Conservation (phyloP, 2,888 invertebrate genomes). For the Lasioglossum morio region DNA sequence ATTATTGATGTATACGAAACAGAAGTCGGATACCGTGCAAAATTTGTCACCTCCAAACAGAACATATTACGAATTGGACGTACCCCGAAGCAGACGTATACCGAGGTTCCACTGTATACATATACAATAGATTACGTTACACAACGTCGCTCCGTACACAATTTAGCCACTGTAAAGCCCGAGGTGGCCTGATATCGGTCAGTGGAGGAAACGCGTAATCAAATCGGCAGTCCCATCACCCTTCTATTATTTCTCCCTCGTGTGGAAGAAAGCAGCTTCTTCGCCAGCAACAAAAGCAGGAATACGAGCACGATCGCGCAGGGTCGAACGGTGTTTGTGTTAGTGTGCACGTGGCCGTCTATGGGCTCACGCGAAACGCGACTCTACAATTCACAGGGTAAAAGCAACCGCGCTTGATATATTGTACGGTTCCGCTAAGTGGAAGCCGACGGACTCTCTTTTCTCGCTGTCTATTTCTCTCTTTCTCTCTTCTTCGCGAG, state of each 20-base stretch:
- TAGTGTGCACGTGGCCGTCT: constrained; percentile 52
- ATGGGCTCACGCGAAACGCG: constrained; percentile 49
- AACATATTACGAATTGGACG: no score
- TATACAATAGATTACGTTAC: neutral
- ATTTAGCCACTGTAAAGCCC: neutral
- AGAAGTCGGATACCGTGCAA: no score
- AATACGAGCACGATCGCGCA: constrained; percentile 1
- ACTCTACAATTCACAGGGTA: constrained; percentile 59
- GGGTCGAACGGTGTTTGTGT: neutral
- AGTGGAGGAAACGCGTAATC: neutral
- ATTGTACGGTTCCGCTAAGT: constrained; percentile 81
- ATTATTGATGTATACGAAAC: no score
- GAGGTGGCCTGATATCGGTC: neutral
- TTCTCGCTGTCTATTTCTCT: neutral
- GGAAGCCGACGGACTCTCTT: constrained; percentile 68
- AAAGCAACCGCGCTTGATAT: constrained; percentile 79
- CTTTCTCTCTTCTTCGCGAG: neutral
- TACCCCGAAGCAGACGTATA: no score
- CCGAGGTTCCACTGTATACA: no score
- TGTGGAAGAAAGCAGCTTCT: neutral
- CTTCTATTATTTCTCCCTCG: neutral
- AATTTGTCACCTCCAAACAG: no score
- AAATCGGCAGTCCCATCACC: neutral
- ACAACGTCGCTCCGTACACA: neutral
- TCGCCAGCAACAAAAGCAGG: constrained; percentile 32